Base-by-base conservation (phyloP, 2,113 vertebrate genomes). In the Sprattus sprattus region DNA sequence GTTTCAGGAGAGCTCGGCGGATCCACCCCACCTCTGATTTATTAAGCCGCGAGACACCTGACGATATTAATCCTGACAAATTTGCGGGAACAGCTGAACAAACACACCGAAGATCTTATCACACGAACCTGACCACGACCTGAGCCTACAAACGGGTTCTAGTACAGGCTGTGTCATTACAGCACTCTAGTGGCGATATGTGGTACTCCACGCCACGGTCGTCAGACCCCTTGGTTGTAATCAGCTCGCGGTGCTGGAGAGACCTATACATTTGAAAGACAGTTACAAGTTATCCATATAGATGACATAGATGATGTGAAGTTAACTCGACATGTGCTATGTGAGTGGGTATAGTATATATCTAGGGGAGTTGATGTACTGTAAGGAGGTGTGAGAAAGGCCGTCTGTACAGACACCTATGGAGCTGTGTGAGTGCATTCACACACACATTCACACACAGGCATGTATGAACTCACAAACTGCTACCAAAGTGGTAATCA, bases 111-210 rank as follows among this genome's bases (percentile, higher is more conserved):
- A 71, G 60, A 39, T 84, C 75, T 88, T 87, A 64, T 86, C 85
- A 85, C 80, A 85, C 85, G 32, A 85, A 82, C 64, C 49, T 52
- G 75, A 89, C 83, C 50, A 45, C 64, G 75, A 88, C 60, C 86
- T 54, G 2, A 6, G 49, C 75, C 86, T 83, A 85, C 22, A 52
- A 82, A 45, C 54, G 60, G 83, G 83, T 83, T 84, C 86, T 71
- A 71, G 64, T 25, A 71, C n/a, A 71, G 78, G n/a, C 84, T 86
- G 84, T 82, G 81, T 60, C 84, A 88, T 44, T 85, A 88, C 64
- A 85, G 87, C 87, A 54, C 90, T 87, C 90, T 89, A 85, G 89
- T 87, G 90, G 88, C 47, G 45, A 49, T 18, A 47, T 32, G 32
- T 47, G 45, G 60, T 45, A 81, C 52, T 85, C 78, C 81, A 75